Conservation (phyloP, 1,140 invertebrate species). For the Holotrichia oblita region DNA sequence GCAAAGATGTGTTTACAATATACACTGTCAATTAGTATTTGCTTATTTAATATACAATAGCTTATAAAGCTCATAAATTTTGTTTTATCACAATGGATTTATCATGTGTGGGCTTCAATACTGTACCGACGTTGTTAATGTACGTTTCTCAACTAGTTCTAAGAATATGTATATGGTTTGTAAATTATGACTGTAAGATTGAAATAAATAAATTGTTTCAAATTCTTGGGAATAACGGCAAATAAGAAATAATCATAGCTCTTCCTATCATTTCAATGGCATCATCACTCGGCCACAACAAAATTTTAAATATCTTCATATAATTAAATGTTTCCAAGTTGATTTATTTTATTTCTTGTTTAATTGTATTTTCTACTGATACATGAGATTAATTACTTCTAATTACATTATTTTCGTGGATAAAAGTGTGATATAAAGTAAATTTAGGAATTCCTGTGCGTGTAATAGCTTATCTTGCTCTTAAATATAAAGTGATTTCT, state of each 20-base stretch:
- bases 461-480: neutral
- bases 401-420: neutral
- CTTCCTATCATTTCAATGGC: too few relatives aligned
- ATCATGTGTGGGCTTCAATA: conserved; percentile 16
- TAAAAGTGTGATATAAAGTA: neutral
- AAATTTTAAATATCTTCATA: too few relatives aligned
- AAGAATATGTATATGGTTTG: neutral
- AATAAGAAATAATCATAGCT: too few relatives aligned
- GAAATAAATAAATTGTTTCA: too few relatives aligned
- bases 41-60: conserved; percentile 8
- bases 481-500: neutral
- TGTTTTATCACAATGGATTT: neutral
- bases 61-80: neutral
- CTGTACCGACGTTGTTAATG: neutral
- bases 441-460: neutral
- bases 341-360: too few relatives aligned
- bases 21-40: neutral
- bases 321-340: too few relatives aligned
- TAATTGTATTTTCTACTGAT: too few relatives aligned
- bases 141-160: conserved; percentile 1
- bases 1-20: neutral
- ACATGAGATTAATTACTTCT: too few relatives aligned
- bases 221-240: too few relatives aligned
- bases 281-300: too few relatives aligned
- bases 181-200: conserved; percentile 10